Percentiles rank a stretch among this genome's conserved stretches.
Conservation (phyloP, 2,113 vertebrate genomes). For the Cyphomyrus plagiostoma region DNA sequence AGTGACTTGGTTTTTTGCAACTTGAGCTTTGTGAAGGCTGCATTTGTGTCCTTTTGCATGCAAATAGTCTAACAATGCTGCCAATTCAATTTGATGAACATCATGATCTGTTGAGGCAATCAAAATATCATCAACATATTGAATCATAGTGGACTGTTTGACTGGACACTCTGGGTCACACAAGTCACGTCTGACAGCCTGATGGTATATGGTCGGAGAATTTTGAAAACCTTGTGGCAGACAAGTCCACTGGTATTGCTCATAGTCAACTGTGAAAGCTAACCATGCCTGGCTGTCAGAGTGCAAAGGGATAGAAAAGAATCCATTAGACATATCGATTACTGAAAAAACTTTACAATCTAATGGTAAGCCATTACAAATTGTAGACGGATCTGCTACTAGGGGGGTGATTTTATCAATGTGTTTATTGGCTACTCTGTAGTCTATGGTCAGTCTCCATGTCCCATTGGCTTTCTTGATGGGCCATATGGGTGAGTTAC, state of each 20-base stretch:
- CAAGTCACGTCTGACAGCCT: background rate
- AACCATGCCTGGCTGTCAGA: background rate
- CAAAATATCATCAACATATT: background rate
- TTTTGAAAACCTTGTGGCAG: background rate
- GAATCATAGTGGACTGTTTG: background rate
- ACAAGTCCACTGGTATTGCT: background rate
- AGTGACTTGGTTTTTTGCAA: background rate
- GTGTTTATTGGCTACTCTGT: background rate
- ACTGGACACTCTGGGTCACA: background rate
- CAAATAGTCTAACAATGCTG: background rate
- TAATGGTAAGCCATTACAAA: background rate
- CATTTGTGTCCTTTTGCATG: background rate
- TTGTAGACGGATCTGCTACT: background rate
- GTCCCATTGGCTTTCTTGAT: no score
- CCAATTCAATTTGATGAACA: background rate
- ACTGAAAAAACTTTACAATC: background rate
- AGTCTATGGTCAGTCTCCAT: background rate
- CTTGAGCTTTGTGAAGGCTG: background rate
- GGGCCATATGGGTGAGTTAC: no score
- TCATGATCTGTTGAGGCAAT: background rate
- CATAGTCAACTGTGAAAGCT: background rate
- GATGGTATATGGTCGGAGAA: background rate
- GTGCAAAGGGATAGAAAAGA: background rate
- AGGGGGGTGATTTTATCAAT: background rate
- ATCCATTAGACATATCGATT: background rate